phyloP scores from a whole-genome alignment of 2,797 vertebrate species.

The Micropoecilia bifurca region DNA sequence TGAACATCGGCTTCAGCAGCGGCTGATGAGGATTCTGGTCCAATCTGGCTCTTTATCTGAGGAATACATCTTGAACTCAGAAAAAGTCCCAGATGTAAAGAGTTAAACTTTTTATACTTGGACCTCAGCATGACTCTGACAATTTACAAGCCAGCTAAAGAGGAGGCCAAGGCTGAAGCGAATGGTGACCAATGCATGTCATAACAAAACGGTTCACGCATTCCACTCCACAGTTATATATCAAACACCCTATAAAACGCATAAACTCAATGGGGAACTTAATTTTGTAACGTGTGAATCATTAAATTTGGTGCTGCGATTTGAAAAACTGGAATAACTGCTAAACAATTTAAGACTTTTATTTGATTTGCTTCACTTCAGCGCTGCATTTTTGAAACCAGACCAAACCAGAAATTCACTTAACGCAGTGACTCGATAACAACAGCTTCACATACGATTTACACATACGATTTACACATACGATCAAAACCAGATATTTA shows the following conservation, averaged over 20 bases:
- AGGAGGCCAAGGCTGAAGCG: not conserved
- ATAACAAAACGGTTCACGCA: not conserved
- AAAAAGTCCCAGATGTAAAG: not conserved
- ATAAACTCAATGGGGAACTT: not conserved
- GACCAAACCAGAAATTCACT: not conserved
- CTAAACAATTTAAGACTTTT: not conserved
- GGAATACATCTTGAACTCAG: not conserved
- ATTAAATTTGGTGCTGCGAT: not conserved
- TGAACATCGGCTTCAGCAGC: not conserved
- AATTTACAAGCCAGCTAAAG: not conserved
- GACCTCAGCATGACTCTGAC: not conserved
- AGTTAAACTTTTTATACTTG: not conserved
- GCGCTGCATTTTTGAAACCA: not conserved
- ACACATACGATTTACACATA: too few species aligned
- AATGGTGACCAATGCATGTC: not conserved
- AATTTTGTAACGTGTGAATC: not conserved
- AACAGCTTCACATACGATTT: not conserved
- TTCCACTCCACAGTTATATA: not conserved
- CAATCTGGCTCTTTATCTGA: not conserved
- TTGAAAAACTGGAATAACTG: not conserved
- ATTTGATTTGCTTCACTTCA: not conserved
- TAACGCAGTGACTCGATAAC: not conserved
- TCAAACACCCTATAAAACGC: not conserved
- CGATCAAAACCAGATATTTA: not conserved
- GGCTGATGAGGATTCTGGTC: not conserved